phyloP scores from a whole-genome alignment of 2,797 vertebrate genomes.

The Malurus leucopterus region DNA sequence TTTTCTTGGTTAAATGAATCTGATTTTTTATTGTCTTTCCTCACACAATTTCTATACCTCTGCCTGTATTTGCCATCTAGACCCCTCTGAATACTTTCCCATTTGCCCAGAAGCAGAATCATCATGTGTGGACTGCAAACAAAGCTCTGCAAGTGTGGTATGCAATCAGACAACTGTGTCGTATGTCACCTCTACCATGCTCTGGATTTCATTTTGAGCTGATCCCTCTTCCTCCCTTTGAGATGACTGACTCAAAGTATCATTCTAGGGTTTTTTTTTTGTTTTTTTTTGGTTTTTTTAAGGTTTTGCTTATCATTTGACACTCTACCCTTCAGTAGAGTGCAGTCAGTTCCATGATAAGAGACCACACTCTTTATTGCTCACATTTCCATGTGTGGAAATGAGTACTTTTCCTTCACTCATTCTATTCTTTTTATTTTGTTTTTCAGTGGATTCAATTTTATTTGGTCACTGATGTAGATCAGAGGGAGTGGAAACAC shows the following conservation, averaged over 20 bases:
- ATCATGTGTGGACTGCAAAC: not conserved
- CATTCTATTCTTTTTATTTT: not conserved
- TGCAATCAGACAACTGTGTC: not conserved
- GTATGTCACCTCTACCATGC: rapidly evolving
- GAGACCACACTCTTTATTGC: not conserved
- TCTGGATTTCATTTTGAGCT: not conserved
- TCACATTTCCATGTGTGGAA: not conserved
- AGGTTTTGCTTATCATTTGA: not conserved
- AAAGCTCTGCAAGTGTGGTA: not conserved
- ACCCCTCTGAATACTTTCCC: not conserved
- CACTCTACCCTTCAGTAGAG: not conserved
- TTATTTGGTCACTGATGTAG: not conserved
- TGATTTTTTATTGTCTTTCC: not conserved
- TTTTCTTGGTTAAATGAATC: not conserved
- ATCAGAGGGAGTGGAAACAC: not conserved
- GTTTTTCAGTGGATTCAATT: not conserved
- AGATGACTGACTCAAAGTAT: not conserved
- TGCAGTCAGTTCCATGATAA: not conserved
- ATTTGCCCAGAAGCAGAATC: not conserved
- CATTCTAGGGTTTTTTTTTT: not conserved
- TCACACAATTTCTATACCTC: not conserved
- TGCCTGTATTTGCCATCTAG: not conserved
- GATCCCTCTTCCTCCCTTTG: not conserved
- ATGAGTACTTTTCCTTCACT: not conserved
- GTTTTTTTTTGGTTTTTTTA: not conserved